These are phyloP conservation scores for Pseudochaenichthys georgianus DNA, from an alignment of 2,797 vertebrate species.

Conservation along the genomic window DNA sequence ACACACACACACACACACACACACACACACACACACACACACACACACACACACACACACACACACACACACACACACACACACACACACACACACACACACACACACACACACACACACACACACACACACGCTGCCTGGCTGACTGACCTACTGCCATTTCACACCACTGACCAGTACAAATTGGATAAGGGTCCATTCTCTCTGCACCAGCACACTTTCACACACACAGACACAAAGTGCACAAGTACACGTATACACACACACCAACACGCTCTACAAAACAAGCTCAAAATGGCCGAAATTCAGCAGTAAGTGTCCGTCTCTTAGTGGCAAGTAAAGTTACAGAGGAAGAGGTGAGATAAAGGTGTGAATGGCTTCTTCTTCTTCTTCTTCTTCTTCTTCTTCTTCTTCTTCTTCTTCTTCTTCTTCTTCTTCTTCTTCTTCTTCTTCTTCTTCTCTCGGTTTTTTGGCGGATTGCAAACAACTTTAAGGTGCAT, in stretches of 20 bases:
- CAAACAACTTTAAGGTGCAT: no score
- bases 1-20: constrained; percentile 33
- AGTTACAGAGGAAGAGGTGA: constrained; percentile 51
- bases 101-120: constrained; percentile 29
- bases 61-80: constrained; percentile 27
- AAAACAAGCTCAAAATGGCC: constrained; percentile 78
- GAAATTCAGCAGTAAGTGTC: constrained; percentile 61
- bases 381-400: neutral
- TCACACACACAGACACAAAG: constrained; percentile 64
- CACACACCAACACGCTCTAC: constrained; percentile 28
- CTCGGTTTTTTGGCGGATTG: no score
- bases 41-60: constrained; percentile 34
- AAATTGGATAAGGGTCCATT: constrained; percentile 88
- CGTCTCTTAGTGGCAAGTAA: constrained; percentile 46
- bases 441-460: no score
- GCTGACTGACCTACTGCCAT: constrained; percentile 83
- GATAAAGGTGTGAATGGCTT: constrained; percentile 32
- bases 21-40: constrained; percentile 31
- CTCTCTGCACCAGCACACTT: constrained; percentile 83
- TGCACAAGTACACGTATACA: constrained; percentile 25
- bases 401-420: no score
- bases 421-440: neutral
- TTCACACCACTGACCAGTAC: constrained; percentile 88
- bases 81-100: no score
- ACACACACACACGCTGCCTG: constrained; percentile 48